Base-by-base conservation (phyloP, 30 jellyfish, hydroid and myxozoan species). In the Aurelia aurita complex sp. Pacific region DNA sequence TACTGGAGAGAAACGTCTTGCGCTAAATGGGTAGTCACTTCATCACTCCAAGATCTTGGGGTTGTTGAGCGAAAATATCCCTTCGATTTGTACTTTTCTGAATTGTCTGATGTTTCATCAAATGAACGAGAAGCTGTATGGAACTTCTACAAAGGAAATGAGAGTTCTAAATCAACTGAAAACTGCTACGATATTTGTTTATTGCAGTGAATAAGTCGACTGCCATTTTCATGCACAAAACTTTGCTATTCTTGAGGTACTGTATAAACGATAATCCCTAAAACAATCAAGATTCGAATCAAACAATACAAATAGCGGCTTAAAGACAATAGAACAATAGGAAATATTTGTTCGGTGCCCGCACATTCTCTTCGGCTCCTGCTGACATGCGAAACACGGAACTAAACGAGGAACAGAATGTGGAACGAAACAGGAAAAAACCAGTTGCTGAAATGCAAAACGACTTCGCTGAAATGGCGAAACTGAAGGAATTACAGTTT, bases 31-130 rank as follows among this genome's bases (percentile, higher is more conserved):
- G 76, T 23, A 46, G 35, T 66, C 40, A 23, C 76, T 34, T 77
- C 87, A 50, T 77, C 87, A 50, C 87, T 77, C 77, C 42, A 64
- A 9, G 87, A 77, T 14, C 87, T 60, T 40, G 87, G 87, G 8
- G 79, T 67, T 10, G 78, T 35, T 10, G 67, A 10, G 59, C 87
- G 67, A 42, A 61, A 16, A 34, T 77, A 50, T 15, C 87, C 51
- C 57, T 64, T 42, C 17, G 35, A 64, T 17, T 63, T 60, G 23
- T 65, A 32, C 4, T 10, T 19, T n/a, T 19, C 51, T n/a, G 87
- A 55, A 65, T 78, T 77, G 19, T 38, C 42, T 16, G 74, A 60
- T 12, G 87, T 53, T 40, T 77, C 87, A 62, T 77, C 87, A 16
- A 77, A 61, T 33, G 87, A 77, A 14, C 87, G 87, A 33, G 77